Conservation (phyloP, 2,797 vertebrate species). For the Gorsachius magnificus region DNA sequence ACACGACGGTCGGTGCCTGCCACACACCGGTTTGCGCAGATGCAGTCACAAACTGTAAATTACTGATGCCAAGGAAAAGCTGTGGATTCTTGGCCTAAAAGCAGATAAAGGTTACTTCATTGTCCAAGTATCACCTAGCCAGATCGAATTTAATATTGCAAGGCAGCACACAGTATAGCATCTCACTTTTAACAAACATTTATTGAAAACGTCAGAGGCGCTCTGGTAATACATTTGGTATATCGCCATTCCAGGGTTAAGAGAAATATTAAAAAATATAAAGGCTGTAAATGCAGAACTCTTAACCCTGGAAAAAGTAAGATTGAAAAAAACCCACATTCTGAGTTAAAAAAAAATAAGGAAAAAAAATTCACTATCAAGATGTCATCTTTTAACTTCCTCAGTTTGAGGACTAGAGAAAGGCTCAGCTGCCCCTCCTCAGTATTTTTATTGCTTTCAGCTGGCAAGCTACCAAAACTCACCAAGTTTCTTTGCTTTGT, state of each 20-base stretch:
- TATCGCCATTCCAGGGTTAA: neutral
- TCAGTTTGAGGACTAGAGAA: conserved; percentile 56
- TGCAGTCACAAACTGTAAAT: neutral
- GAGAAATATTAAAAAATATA: conserved; percentile 32
- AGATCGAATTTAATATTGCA: neutral
- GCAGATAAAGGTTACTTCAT: neutral
- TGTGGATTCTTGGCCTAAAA: neutral
- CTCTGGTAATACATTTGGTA: conserved; percentile 41
- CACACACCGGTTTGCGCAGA: neutral
- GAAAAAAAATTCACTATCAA: neutral
- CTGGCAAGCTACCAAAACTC: neutral
- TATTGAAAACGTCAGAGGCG: neutral
- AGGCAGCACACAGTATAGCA: neutral
- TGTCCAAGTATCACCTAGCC: neutral
- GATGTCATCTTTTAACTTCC: neutral
- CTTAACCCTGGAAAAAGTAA: conserved; percentile 40
- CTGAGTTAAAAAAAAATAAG: conserved; percentile 41
- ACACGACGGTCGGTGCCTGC: neutral
- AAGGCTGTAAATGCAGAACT: conserved; percentile 42
- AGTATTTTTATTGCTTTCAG: conserved; percentile 72
- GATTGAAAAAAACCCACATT: neutral
- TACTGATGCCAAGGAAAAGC: neutral
- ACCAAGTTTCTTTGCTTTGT: neutral
- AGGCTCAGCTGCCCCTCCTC: conserved; percentile 5
- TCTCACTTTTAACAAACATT: neutral